These are phyloP conservation scores for Bungarus multicinctus DNA, from an alignment of 2,113 vertebrate species.

Conservation along the genomic window DNA sequence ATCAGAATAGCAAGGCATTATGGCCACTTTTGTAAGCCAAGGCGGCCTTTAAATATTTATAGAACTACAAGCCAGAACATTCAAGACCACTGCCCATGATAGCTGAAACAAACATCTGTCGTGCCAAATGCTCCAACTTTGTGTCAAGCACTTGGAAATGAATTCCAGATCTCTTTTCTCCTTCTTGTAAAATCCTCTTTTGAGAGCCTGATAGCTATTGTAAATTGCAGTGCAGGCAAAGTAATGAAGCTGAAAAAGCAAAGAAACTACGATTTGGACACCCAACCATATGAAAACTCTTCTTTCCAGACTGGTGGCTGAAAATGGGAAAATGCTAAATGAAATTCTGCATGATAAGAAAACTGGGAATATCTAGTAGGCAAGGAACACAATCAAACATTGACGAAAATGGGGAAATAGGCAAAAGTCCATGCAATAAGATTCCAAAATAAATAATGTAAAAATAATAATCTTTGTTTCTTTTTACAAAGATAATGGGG, in stretches of 20 bases:
- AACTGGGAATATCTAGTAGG: background rate
- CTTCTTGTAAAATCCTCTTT: background rate
- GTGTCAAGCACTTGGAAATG: background rate
- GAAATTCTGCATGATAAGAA: background rate
- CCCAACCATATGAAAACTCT: background rate
- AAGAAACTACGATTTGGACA: background rate
- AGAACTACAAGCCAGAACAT: background rate
- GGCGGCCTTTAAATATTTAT: background rate
- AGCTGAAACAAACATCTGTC: background rate
- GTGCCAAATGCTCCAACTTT: background rate
- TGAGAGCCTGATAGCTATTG: background rate
- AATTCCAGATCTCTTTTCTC: background rate
- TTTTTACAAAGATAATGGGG: background rate
- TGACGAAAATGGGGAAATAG: constrained; percentile 3
- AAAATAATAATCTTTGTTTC: background rate
- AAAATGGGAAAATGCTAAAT: background rate
- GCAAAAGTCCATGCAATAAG: background rate
- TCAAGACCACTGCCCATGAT: background rate
- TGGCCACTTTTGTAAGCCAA: background rate
- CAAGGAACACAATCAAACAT: constrained; percentile 4
- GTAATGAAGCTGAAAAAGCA: background rate
- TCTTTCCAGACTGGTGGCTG: background rate
- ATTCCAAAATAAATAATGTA: constrained; percentile 6
- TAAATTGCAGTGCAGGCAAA: background rate
- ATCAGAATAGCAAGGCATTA: background rate